Percentiles rank a stretch among this genome's conserved stretches.
These are phyloP conservation scores for Sphenodon punctatus DNA, from an alignment of 2,797 vertebrate species.

Conservation along the genomic window DNA sequence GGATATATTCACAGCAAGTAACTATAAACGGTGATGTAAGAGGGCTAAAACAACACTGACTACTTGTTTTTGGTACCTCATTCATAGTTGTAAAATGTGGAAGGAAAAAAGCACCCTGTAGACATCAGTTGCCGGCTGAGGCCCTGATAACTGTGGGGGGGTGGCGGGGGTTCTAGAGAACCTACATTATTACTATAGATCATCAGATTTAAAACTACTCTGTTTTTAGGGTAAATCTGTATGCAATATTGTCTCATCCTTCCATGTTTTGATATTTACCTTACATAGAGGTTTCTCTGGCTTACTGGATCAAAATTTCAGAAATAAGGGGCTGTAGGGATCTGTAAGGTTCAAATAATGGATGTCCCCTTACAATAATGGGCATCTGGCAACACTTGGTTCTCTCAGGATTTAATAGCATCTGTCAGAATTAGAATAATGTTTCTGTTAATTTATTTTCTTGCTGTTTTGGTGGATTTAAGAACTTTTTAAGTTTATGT, in stretches of 20 bases:
- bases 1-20: too few relatives aligned
- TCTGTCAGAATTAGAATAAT: slow-evolving; percentile 17
- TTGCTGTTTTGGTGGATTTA: slow-evolving; percentile 13
- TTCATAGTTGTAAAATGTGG: too few relatives aligned
- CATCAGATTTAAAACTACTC: neutral
- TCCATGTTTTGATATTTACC: slow-evolving; percentile 27
- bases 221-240: slow-evolving; percentile 44
- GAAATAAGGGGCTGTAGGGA: too few relatives aligned
- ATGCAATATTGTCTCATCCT: slow-evolving; percentile 22
- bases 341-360: too few relatives aligned
- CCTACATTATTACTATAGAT: neutral
- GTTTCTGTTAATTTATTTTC: slow-evolving; percentile 30
- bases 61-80: too few relatives aligned
- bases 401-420: too few relatives aligned
- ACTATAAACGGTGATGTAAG: too few relatives aligned
- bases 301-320: too few relatives aligned
- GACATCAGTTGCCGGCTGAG: neutral
- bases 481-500: neutral
- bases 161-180: too few relatives aligned
- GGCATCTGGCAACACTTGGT: too few relatives aligned
- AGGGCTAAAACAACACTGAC: too few relatives aligned
- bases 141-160: neutral
- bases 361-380: too few relatives aligned
- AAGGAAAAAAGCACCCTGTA: neutral
- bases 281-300: neutral